Conservation (phyloP, 1,140 invertebrate species). For the Drosophila dunni region DNA sequence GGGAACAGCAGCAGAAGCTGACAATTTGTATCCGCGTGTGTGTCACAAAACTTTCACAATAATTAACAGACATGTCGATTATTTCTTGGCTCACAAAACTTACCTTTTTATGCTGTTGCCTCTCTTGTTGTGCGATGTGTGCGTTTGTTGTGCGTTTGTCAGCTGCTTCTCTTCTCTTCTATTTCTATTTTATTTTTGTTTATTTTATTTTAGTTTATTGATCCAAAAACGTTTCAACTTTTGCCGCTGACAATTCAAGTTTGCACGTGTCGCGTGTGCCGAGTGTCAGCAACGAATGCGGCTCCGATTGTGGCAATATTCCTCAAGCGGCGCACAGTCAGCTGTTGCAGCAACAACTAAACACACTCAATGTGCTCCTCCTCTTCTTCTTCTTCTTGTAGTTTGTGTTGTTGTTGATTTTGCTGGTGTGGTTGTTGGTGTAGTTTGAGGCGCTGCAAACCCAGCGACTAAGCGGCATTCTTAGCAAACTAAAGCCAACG, state of each 20-base stretch:
- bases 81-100: conserved; percentile 74
- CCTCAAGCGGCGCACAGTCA: conserved; percentile 27
- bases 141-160: conserved; percentile 42
- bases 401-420: conserved; percentile 10
- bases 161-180: conserved; percentile 66
- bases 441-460: conserved; percentile 45
- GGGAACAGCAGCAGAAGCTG: conserved; percentile 9
- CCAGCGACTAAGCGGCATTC: conserved; percentile 70
- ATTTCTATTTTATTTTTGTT: conserved; percentile 63
- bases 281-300: conserved; percentile 69
- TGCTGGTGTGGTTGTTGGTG: conserved; percentile 12
- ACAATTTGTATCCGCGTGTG: conserved; percentile 49
- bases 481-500: conserved; percentile 56
- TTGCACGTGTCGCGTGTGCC: conserved; percentile 74
- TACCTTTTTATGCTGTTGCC: conserved; percentile 57
- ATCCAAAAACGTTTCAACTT: conserved; percentile 62
- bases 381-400: conserved; percentile 19
- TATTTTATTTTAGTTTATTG: conserved; percentile 57
- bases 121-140: background rate
- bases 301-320: conserved; percentile 32
- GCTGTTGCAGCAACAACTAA: conserved; percentile 55
- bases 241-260: conserved; percentile 65
- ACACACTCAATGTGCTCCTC: conserved; percentile 2
- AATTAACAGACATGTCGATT: conserved; percentile 83
- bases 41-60: conserved; percentile 76